Conservation (phyloP, 2,888 invertebrate species). For the Panopea generosa region DNA sequence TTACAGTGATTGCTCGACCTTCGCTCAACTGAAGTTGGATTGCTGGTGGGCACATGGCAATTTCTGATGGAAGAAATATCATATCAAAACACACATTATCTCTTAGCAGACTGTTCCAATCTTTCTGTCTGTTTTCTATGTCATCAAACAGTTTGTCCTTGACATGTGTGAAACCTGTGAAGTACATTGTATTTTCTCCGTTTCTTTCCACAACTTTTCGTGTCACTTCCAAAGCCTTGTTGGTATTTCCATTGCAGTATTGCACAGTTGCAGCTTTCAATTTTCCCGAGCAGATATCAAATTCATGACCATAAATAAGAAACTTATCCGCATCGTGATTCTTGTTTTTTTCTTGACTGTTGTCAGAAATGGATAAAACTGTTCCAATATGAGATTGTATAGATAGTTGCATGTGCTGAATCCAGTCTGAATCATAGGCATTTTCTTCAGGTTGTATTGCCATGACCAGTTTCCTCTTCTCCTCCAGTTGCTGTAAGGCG, state of each 20-base stretch:
- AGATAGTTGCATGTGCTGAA: not conserved
- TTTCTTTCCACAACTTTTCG: not conserved
- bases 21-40: slow-evolving; percentile 13
- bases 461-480: not conserved
- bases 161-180: slow-evolving; percentile 6
- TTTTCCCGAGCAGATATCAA: slow-evolving; percentile 13
- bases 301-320: not conserved
- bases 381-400: slow-evolving; percentile 1
- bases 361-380: slow-evolving; percentile 1
- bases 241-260: not conserved
- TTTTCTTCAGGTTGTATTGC: not conserved
- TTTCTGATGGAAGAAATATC: slow-evolving; percentile 11
- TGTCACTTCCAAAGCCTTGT: not conserved
- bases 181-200: not conserved
- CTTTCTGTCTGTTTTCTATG: not conserved
- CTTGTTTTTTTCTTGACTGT: not conserved
- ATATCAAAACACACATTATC: slow-evolving; percentile 12
- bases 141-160: not conserved
- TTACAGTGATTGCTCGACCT: not conserved
- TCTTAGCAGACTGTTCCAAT: slow-evolving; percentile 1
- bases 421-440: slow-evolving; percentile 1
- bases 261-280: slow-evolving; percentile 6
- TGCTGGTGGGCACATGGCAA: slow-evolving; percentile 1
- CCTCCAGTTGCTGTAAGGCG: not conserved
- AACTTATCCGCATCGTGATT: not conserved